Evolutionary conservation across 2,797 vertebrate genomes (phyloP), one percentile per base, ranked within the genome.

Genomic region (Novumbra hubbsi): DNA sequence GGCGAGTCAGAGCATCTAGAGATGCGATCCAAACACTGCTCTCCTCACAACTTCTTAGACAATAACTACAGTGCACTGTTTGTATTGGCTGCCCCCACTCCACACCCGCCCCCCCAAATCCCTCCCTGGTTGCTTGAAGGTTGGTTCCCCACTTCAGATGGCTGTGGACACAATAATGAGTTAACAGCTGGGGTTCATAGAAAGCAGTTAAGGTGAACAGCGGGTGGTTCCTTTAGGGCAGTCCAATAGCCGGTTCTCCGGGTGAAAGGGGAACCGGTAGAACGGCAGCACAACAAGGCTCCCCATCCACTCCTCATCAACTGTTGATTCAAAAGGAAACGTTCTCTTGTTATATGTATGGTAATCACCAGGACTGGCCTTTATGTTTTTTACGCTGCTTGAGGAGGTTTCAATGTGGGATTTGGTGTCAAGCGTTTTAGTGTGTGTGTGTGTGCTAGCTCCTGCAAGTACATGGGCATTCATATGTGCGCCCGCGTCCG

Each of bases 141-240:
- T 85, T 87, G 79, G 82, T 84, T 88, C 77, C 81, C 80, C 82
- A 86, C 88, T 84, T 88, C 87, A 87, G 83, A 86, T 82, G 86
- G 88, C 83, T 76, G 80, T 78, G 83, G 83, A 91, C 49, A 80
- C 89, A 93, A 92, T 94, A 92, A 93, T 90, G 90, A 90, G 87
- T 88, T 86, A 90, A 92, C 93, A 94, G 93, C 94, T 94, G 92
- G 93, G 90, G 91, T 94, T 91, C 91, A 93, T 91, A 92, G 88
- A 90, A 86, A 90, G 88, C 81, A 87, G 88, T 92, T 92, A 90
- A 93, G 88, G 86, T 81, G 76, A 89, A 87, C 92, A 87, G 93
- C 88, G 62, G 85, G 91, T 85, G 91, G 90, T 75, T 85, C 8
- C 86, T 87, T 84, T 86, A 77, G 87, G 85, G 83, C 81, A 85